Evolutionary conservation across 1,140 invertebrate genomes (phyloP).

Genomic region (Diachasma alloeum): DNA sequence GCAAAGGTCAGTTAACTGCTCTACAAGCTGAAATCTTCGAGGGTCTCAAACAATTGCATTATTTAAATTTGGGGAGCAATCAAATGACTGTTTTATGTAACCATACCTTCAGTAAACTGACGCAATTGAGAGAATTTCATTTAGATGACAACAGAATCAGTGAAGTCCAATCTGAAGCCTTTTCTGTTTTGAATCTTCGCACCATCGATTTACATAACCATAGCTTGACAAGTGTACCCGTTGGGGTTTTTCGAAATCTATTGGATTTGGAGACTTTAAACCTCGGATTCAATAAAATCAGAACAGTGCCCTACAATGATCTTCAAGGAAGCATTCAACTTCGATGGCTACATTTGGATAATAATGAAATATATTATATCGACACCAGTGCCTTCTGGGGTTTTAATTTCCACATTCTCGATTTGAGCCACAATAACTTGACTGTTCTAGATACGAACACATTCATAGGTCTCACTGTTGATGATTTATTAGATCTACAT

Average conservation of each 20-base stretch:
- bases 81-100: neutral
- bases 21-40: neutral
- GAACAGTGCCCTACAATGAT: neutral
- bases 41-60: neutral
- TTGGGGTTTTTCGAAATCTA: neutral
- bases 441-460: neutral
- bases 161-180: neutral
- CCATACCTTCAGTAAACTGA: neutral
- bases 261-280: neutral
- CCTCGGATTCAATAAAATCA: neutral
- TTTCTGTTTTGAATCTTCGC: neutral
- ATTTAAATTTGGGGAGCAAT: neutral
- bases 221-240: neutral
- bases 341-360: neutral
- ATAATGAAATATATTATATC: neutral
- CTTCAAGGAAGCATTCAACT: neutral
- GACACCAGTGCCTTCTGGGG: neutral
- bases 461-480: neutral
- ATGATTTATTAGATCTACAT: neutral
- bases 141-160: neutral
- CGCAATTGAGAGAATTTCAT: neutral
- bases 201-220: neutral
- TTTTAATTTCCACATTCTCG: neutral
- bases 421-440: neutral
- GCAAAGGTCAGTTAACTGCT: neutral